A percentile compares a stretch with the other conserved stretches of the same genome.
phyloP scores from a whole-genome alignment of 2,113 vertebrate species.

The Chionis minor region DNA sequence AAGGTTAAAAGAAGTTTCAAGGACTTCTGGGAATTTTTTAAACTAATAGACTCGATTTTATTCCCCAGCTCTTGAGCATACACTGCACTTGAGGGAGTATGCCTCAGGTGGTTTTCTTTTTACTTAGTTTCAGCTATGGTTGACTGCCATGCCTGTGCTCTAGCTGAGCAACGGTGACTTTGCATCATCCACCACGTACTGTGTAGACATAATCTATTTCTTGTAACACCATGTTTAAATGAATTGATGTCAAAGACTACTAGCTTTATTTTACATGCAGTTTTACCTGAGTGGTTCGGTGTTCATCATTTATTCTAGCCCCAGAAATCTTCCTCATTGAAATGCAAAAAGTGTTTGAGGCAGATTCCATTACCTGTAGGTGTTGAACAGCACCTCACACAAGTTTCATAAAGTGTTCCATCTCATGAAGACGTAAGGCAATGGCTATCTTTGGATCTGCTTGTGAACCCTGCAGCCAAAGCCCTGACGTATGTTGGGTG shows the following conservation, averaged over 20 bases:
- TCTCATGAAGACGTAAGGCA: background rate
- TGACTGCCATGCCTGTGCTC: background rate
- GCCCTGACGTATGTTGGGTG: background rate
- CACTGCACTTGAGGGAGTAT: rapidly evolving
- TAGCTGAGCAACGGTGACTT: background rate
- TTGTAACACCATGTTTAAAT: background rate
- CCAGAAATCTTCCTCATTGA: background rate
- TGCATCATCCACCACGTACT: background rate
- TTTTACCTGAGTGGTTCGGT: background rate
- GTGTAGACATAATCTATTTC: background rate
- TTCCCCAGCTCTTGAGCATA: background rate
- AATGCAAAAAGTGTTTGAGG: background rate
- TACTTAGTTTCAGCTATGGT: background rate
- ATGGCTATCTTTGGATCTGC: rapidly evolving
- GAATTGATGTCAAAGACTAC: too few relatives aligned
- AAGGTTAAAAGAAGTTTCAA: background rate
- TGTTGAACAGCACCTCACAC: background rate
- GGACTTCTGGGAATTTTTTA: background rate
- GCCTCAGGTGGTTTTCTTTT: background rate
- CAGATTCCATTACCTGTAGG: background rate
- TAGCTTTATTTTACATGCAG: background rate
- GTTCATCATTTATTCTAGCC: background rate
- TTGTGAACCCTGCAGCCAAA: background rate
- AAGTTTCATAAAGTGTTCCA: background rate
- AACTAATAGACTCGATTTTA: background rate